Evolutionary conservation across 2,113 vertebrate species (phyloP).

Genomic region (Ornithorhynchus anatinus): DNA sequence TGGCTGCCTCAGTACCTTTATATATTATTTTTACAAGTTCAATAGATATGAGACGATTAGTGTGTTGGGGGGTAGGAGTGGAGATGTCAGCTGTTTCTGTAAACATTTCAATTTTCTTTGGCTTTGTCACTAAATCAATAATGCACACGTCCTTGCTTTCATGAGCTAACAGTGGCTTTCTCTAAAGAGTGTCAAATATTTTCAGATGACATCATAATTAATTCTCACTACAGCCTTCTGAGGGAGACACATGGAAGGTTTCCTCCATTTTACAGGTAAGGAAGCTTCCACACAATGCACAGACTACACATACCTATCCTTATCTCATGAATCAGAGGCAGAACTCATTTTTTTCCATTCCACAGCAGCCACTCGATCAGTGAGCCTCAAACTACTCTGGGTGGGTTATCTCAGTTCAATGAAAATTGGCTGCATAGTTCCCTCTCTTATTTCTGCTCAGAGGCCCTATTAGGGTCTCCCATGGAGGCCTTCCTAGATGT

Average conservation of each 20-base stretch:
- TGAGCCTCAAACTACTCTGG: too few relatives aligned
- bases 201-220: constrained; percentile 44
- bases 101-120: constrained; percentile 38
- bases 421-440: too few relatives aligned
- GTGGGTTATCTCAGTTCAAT: too few relatives aligned
- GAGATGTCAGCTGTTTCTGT: background rate
- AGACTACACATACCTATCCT: too few relatives aligned
- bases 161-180: constrained; percentile 41
- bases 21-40: constrained; percentile 43
- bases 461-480: too few relatives aligned
- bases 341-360: too few relatives aligned
- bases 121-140: constrained; percentile 52
- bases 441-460: too few relatives aligned
- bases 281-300: too few relatives aligned
- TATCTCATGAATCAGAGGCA: too few relatives aligned
- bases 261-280: constrained; percentile 23
- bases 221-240: constrained; percentile 27
- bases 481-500: too few relatives aligned
- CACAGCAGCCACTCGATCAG: too few relatives aligned
- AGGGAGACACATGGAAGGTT: constrained; percentile 29
- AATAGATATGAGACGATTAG: background rate
- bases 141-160: constrained; percentile 50
- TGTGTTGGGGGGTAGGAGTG: background rate
- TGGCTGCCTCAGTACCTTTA: constrained; percentile 30
- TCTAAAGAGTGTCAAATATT: constrained; percentile 47